Conservation (phyloP, 1,140 invertebrate species). For the Telenomus remus region DNA sequence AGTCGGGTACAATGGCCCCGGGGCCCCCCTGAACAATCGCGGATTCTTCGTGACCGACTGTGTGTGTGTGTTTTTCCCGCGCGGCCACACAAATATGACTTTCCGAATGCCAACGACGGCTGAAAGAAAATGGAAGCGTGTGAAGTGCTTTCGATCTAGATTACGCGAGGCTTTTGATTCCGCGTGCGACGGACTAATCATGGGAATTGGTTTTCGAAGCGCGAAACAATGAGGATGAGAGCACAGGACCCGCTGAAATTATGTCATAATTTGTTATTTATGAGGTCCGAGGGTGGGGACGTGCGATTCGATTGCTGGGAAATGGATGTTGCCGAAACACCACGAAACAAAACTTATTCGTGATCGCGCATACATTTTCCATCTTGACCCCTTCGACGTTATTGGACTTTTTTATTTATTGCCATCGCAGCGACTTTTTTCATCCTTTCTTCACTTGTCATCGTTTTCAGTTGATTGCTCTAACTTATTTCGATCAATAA, state of each 20-base stretch:
- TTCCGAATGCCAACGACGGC: slow-evolving; percentile 19
- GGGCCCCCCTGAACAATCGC: slow-evolving; percentile 20
- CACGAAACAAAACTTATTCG: slow-evolving; percentile 15
- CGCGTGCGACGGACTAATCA: slow-evolving; percentile 19
- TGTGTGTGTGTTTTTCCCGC: neutral
- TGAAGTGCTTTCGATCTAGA: slow-evolving; percentile 31
- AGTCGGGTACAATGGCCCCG: slow-evolving; percentile 20
- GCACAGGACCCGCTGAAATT: slow-evolving; percentile 2
- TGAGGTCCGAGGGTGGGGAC: neutral
- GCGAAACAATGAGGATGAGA: slow-evolving; percentile 28
- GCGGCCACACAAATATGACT: slow-evolving; percentile 34
- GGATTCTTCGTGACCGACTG: neutral
- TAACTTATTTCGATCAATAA: too few species aligned
- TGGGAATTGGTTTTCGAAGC: slow-evolving; percentile 27
- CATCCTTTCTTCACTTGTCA: neutral
- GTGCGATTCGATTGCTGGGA: too few species aligned
- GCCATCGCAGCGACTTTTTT: neutral
- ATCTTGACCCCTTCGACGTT: slow-evolving; percentile 3
- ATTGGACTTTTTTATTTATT: neutral
- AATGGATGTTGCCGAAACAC: slow-evolving; percentile 1
- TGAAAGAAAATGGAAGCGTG: slow-evolving; percentile 32
- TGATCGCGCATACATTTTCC: slow-evolving; percentile 40
- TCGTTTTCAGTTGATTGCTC: too few species aligned
- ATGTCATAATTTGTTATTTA: slow-evolving; percentile 1
- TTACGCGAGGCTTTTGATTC: neutral